These are phyloP conservation scores for Oncorhynchus mykiss DNA, from an alignment of 2,113 vertebrate species.

Conservation along the genomic window DNA sequence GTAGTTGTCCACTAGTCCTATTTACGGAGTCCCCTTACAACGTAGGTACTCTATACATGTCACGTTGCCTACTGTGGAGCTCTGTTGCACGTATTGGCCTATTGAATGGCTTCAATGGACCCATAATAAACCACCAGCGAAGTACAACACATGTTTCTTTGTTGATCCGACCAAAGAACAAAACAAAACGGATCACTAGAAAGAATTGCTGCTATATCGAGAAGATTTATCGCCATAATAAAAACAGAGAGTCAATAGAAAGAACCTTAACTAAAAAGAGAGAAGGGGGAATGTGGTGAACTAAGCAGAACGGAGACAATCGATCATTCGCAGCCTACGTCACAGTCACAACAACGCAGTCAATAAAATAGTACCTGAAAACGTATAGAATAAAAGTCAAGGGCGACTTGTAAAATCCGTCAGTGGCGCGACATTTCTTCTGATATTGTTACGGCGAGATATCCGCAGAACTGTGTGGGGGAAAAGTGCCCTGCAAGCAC, in stretches of 20 bases:
- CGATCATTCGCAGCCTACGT: too few species aligned
- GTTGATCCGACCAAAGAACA: neutral
- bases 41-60: too few species aligned
- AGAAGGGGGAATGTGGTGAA: too few species aligned
- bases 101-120: too few species aligned
- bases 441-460: neutral
- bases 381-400: neutral
- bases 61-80: too few species aligned
- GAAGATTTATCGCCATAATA: neutral
- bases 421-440: neutral
- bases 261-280: too few species aligned
- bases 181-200: neutral
- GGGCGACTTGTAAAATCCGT: neutral
- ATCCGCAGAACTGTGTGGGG: neutral
- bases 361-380: neutral
- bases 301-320: too few species aligned
- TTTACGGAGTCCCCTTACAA: too few species aligned
- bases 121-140: neutral
- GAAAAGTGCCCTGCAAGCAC: too few species aligned
- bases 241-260: neutral
- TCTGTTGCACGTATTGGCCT: too few species aligned
- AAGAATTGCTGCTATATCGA: neutral
- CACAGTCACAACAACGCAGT: too few species aligned
- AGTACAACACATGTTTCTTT: neutral
- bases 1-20: too few species aligned